Conservation (phyloP, 2,113 vertebrate species). For the Stegastes partitus region DNA sequence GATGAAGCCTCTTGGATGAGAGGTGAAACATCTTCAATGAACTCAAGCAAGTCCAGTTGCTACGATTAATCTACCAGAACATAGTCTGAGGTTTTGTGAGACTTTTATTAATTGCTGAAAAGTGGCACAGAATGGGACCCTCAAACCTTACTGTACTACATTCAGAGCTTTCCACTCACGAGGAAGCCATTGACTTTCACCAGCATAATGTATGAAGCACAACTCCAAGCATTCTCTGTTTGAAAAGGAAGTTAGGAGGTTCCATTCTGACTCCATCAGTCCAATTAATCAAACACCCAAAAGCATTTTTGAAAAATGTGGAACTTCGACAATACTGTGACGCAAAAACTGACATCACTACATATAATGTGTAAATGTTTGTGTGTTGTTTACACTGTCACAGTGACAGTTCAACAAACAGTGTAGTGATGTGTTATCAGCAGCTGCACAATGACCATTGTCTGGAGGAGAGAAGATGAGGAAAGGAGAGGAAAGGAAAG, state of each 20-base stretch:
- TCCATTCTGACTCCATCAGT: conserved; percentile 2
- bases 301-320: conserved; percentile 1
- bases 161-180: background rate
- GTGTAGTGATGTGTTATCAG: conserved; percentile 12
- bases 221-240: background rate
- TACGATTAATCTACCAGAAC: too few relatives aligned
- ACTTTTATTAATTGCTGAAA: too few relatives aligned
- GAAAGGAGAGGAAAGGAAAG: background rate
- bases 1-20: too few relatives aligned
- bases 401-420: background rate
- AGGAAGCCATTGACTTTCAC: conserved; percentile 21
- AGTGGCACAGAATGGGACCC: too few relatives aligned
- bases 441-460: conserved; percentile 34
- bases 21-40: too few relatives aligned
- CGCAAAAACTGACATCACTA: background rate
- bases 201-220: background rate
- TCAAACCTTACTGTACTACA: background rate
- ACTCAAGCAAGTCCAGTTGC: too few relatives aligned
- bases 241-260: background rate
- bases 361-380: conserved; percentile 13
- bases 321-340: conserved; percentile 13
- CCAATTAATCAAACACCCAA: conserved; percentile 1
- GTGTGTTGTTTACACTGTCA: background rate
- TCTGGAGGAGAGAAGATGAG: background rate
- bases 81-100: too few relatives aligned